Base-by-base conservation (phyloP, 1,140 invertebrate genomes). In the Caerostris extrusa region DNA sequence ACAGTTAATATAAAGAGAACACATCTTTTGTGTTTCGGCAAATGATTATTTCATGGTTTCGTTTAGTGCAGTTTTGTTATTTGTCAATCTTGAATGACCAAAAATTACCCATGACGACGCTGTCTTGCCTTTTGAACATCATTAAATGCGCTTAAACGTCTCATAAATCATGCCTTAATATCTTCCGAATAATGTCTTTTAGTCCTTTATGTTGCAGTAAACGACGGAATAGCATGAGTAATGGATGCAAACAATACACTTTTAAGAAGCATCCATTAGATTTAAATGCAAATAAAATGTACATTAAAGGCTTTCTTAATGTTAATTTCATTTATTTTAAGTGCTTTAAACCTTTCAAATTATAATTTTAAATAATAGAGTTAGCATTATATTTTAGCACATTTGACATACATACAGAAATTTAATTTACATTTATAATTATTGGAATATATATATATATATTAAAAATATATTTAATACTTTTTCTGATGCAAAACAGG, bases 81-180 rank as follows among this genome's bases (percentile, higher is more conserved):
- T 88, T 88, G 86, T 88, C 86, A 88, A 85, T 88, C 58, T 64
- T 88, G 86, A 67, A 88, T 64, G 14, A 57, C 86, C 50, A 64
- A 88, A 85, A 88, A 88, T 88, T 88, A 88, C 86, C 86, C 86
- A 60, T 88, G 86, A 88, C 86, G 86, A 88, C 50, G 12, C 14
- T 57, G 50, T n/a, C 60, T 88, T 57, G 61, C 34, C 64, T 88
- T 64, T 88, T 88, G 55, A 57, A 88, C 60, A 88, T 88, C 86
- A 88, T 88, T 88, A 88, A 88, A 88, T 85, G 34, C 56, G 57
- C 83, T 85, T 85, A 85, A 85, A 85, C 83, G 86, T 88, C 86
- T 88, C 86, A 64, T 88, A 88, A 61, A 88, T 88, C 86, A 88
- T 58, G 58, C 10, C 19, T 50, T 56, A n/a, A 6, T 19, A 58